phyloP scores from a whole-genome alignment of 2,888 invertebrate genomes.

The Carterocephalus palaemon region DNA sequence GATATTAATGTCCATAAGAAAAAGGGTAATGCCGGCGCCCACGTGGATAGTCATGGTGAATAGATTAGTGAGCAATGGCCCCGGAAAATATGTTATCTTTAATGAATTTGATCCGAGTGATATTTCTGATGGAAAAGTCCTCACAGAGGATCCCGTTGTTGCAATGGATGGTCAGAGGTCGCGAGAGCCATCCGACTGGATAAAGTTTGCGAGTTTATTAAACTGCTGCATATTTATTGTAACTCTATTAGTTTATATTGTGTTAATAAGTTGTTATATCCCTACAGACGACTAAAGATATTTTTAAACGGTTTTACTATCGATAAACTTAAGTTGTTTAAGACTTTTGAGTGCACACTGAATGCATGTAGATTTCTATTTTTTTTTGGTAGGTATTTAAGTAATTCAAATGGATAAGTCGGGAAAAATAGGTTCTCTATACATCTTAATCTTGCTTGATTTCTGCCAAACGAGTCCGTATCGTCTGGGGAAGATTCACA shows the following conservation, averaged over 20 bases:
- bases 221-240: slow-evolving; percentile 59
- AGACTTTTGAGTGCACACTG: too few species aligned
- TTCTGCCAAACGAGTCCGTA: too few species aligned
- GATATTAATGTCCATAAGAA: slow-evolving; percentile 54
- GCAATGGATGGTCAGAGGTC: slow-evolving; percentile 37
- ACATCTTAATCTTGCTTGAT: too few species aligned
- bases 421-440: too few species aligned
- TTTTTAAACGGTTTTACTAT: slow-evolving; percentile 11
- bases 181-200: slow-evolving; percentile 54
- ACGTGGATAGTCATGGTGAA: slow-evolving; percentile 53
- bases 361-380: too few species aligned
- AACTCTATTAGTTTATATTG: slow-evolving; percentile 50
- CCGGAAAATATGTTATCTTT: slow-evolving; percentile 64
- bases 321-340: too few species aligned
- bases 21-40: slow-evolving; percentile 49
- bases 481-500: too few species aligned
- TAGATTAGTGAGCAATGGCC: slow-evolving; percentile 52
- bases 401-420: too few species aligned
- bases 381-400: too few species aligned
- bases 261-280: slow-evolving; percentile 59
- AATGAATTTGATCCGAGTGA: slow-evolving; percentile 65
- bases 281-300: slow-evolving; percentile 44
- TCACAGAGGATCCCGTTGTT: slow-evolving; percentile 43
- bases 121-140: slow-evolving; percentile 40
- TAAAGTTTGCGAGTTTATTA: slow-evolving; percentile 58